Percentiles rank a stretch among this genome's conserved stretches.
These are phyloP conservation scores for Scaptomyza reducta DNA, from an alignment of 2,888 invertebrate genomes.

Conservation along the genomic window DNA sequence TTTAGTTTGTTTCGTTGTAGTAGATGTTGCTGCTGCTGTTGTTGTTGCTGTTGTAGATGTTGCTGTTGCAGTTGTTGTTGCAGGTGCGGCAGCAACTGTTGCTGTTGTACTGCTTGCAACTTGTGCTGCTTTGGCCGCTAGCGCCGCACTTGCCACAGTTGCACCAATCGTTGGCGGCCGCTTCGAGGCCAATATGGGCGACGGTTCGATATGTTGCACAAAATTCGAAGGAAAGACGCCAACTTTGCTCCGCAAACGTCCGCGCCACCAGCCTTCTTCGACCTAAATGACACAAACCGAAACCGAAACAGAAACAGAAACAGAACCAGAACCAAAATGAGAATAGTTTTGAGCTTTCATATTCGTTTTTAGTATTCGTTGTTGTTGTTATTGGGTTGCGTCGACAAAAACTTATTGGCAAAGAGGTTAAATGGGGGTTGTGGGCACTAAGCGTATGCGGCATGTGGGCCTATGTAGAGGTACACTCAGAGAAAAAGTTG, in stretches of 20 bases:
- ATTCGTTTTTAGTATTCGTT: slow-evolving; percentile 31
- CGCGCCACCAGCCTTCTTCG: slow-evolving; percentile 98
- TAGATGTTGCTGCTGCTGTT: slow-evolving; percentile 17
- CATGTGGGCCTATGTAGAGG: slow-evolving; percentile 29
- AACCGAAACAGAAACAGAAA: slow-evolving; percentile 30
- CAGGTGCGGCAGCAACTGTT: slow-evolving; percentile 23
- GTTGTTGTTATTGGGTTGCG: slow-evolving; percentile 30
- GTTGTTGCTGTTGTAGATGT: slow-evolving; percentile 21
- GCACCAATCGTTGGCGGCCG: slow-evolving; percentile 75
- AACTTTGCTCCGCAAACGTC: slow-evolving; percentile 90
- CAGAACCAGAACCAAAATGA: not conserved
- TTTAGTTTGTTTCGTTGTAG: slow-evolving; percentile 74
- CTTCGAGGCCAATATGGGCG: slow-evolving; percentile 83
- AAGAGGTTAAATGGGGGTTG: slow-evolving; percentile 78
- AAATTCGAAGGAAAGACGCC: slow-evolving; percentile 99
- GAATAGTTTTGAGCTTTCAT: slow-evolving; percentile 17
- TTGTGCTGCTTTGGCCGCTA: slow-evolving; percentile 50
- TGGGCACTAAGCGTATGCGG: slow-evolving; percentile 29
- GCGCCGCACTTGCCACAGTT: slow-evolving; percentile 58
- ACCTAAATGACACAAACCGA: slow-evolving; percentile 82
- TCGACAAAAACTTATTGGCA: slow-evolving; percentile 62
- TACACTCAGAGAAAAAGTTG: slow-evolving; percentile 12
- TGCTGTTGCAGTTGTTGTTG: slow-evolving; percentile 15
- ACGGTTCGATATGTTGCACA: slow-evolving; percentile 88
- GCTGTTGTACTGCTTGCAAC: slow-evolving; percentile 23